Evolutionary conservation across 2,797 vertebrate genomes (phyloP).

Genomic region (Notamacropus eugenii): DNA sequence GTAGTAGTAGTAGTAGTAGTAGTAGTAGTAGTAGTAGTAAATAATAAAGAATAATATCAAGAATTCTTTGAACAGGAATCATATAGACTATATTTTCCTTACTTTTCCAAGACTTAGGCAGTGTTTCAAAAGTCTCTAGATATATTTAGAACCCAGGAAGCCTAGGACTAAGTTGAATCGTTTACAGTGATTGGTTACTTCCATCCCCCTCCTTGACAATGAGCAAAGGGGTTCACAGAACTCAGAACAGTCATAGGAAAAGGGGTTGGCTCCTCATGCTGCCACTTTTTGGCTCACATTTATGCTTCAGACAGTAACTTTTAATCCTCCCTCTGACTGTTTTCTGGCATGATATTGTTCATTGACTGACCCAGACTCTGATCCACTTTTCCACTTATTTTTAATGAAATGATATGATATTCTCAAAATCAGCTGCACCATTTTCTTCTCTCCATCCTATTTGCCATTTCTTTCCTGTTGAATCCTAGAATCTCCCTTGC

Average conservation of each 20-base stretch:
- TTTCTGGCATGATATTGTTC: neutral
- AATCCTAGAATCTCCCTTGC: neutral
- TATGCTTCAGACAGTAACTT: neutral
- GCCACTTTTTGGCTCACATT: neutral
- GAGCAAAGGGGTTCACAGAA: neutral
- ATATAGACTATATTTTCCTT: neutral
- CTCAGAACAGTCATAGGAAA: neutral
- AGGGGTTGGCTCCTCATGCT: neutral
- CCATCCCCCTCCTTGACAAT: neutral
- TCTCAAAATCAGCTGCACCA: neutral
- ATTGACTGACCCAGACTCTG: neutral
- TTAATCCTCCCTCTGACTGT: neutral
- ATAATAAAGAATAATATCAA: neutral
- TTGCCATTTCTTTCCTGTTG: neutral
- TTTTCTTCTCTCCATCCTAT: neutral
- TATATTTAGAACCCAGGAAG: neutral
- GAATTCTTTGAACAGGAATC: neutral
- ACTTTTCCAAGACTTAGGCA: neutral
- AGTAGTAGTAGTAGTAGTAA: neutral
- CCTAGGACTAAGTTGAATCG: neutral
- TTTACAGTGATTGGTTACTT: neutral
- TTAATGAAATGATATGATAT: neutral
- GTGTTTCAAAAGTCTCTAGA: neutral
- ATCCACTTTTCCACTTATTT: neutral
- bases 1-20: neutral